These are phyloP conservation scores for Cynoglossus semilaevis DNA, from an alignment of 2,113 vertebrate genomes.

Conservation along the genomic window DNA sequence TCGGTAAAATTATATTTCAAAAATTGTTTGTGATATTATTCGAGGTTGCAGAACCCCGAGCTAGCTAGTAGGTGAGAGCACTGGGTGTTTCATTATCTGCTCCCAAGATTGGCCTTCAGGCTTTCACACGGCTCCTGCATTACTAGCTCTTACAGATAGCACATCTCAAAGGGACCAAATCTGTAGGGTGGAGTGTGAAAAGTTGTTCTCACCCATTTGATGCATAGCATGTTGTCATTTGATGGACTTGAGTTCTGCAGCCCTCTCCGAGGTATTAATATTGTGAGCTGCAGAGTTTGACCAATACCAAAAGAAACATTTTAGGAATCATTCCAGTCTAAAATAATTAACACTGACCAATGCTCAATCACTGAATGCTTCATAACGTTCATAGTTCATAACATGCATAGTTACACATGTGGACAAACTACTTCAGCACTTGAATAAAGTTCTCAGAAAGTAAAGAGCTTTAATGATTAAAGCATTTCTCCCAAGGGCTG, in stretches of 20 bases:
- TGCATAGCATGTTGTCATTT: slow-evolving; percentile 36
- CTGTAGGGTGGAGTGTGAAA: slow-evolving; percentile 58
- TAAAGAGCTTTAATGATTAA: slow-evolving; percentile 49
- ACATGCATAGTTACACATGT: not conserved
- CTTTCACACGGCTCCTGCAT: slow-evolving; percentile 55
- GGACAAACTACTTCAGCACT: not conserved
- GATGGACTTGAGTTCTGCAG: slow-evolving; percentile 14
- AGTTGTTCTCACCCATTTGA: slow-evolving; percentile 53
- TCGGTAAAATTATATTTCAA: too few species aligned
- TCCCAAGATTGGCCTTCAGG: slow-evolving; percentile 29
- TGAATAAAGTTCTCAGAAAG: slow-evolving; percentile 34
- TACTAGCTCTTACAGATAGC: slow-evolving; percentile 45
- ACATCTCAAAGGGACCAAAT: slow-evolving; percentile 19
- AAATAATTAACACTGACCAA: slow-evolving; percentile 15
- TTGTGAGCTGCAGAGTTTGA: not conserved
- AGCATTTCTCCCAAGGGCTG: slow-evolving; percentile 45
- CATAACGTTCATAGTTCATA: too few species aligned
- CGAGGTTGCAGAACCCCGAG: not conserved
- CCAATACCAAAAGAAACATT: slow-evolving; percentile 4
- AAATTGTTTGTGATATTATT: too few species aligned
- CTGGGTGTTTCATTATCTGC: slow-evolving; percentile 43
- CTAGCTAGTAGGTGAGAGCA: slow-evolving; percentile 32
- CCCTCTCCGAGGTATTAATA: not conserved
- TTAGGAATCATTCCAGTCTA: not conserved
- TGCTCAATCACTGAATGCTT: slow-evolving; percentile 28